A percentile compares a stretch with the other conserved stretches of the same genome.
Evolutionary conservation across 2,113 vertebrate species (phyloP).

Genomic region (Pitta sordida): DNA sequence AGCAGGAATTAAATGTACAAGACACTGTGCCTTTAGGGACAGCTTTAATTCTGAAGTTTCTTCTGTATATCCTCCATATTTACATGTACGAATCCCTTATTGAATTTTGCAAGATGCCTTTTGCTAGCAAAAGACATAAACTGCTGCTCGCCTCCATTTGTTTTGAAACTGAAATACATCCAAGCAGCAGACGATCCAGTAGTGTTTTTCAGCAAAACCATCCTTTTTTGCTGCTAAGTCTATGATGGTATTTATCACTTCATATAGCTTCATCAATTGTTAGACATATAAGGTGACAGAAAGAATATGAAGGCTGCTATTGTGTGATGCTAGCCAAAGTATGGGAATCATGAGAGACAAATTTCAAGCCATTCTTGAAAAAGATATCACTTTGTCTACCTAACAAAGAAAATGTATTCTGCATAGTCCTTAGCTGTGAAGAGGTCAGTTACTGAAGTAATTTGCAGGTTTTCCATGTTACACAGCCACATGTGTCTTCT

Average conservation of each 20-base stretch:
- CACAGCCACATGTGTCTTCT: accelerated
- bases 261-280: not conserved
- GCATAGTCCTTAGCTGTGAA: not conserved
- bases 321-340: not conserved
- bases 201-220: not conserved
- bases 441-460: not conserved
- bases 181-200: not conserved
- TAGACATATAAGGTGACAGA: not conserved
- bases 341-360: not conserved
- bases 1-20: not conserved
- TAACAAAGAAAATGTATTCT: not conserved
- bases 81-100: not conserved
- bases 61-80: too few relatives aligned
- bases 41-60: not conserved
- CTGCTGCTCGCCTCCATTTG: not conserved
- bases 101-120: not conserved
- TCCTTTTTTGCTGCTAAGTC: not conserved
- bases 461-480: not conserved
- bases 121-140: not conserved
- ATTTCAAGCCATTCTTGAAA: not conserved
- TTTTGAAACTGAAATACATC: not conserved
- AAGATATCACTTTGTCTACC: not conserved
- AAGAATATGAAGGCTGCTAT: not conserved
- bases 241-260: not conserved
- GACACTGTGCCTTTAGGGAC: not conserved